phyloP scores from a whole-genome alignment of 2,797 vertebrate genomes.

The Adelosebastes latens region DNA sequence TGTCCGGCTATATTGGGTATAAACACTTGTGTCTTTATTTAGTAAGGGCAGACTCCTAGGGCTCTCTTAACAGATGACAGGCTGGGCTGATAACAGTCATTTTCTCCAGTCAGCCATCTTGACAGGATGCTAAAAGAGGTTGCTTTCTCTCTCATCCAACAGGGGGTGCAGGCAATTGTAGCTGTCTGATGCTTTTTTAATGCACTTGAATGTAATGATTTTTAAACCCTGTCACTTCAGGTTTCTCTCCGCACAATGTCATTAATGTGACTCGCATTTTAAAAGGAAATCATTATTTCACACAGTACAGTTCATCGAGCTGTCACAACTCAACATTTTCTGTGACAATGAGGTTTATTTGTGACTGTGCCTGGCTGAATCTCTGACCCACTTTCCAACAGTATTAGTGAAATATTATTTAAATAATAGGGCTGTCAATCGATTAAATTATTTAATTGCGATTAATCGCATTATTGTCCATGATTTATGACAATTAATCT shows the following conservation, averaged over 20 bases:
- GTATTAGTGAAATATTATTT: background rate
- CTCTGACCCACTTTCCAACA: background rate
- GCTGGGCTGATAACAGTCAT: constrained; percentile 75
- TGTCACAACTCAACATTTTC: constrained; percentile 28
- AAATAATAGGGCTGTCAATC: background rate
- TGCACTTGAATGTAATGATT: constrained; percentile 51
- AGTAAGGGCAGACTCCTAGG: constrained; percentile 48
- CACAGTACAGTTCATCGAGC: background rate
- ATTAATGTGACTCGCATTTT: constrained; percentile 21
- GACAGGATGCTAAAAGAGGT: constrained; percentile 73
- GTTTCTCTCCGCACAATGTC: constrained; percentile 23
- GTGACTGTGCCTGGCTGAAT: background rate
- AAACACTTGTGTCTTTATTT: constrained; percentile 57
- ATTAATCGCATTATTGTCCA: background rate
- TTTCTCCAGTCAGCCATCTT: constrained; percentile 79
- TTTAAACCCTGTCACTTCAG: constrained; percentile 44
- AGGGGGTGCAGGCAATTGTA: constrained; percentile 64
- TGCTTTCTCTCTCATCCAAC: constrained; percentile 62
- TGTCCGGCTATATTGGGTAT: constrained; percentile 15
- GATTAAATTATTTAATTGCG: too few species aligned
- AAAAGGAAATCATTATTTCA: constrained; percentile 19
- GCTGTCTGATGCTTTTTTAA: constrained; percentile 53
- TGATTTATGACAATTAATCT: background rate
- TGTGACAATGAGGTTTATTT: constrained; percentile 2
- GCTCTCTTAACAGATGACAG: constrained; percentile 72